Evolutionary conservation across 2,888 invertebrate genomes (phyloP), one percentile per base, ranked within the genome.

Genomic region (Elmis aenea): DNA sequence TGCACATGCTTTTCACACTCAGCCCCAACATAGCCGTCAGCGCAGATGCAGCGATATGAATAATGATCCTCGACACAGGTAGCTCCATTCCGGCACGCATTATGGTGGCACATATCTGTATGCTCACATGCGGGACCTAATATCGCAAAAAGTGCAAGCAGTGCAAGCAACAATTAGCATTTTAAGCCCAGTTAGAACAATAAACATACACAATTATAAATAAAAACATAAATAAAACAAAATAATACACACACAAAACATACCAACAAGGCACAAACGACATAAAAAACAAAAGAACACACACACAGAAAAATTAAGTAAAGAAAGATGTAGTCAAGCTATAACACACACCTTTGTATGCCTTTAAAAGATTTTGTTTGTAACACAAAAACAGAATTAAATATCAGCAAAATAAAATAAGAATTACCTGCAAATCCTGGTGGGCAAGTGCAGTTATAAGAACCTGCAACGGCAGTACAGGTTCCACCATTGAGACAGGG

Each of bases 401-500:
- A n/a, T n/a, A n/a, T n/a, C n/a, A n/a, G n/a, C n/a, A n/a, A n/a
- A n/a, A n/a, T n/a, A n/a, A n/a, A n/a, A n/a, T n/a, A n/a, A n/a
- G n/a, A n/a, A n/a, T n/a, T n/a, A 83, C 85, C 85, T 66, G 73
- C 74, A 70, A 77, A 88, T 1, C 82, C 83, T 2, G 79, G 72
- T 10, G 75, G 72, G 61, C 87, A 87, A 29, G 76, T 70, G 66
- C 87, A 87, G 64, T 83, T 79, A 66, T 79, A 77, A 45, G 73
- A 69, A 64, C 71, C 73, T 13, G 33, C 23, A 45, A 71, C 67
- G 38, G 73, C 71, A 26, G 61, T 55, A 67, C 88, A 89, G n/a
- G 76, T 74, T 37, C 80, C 89, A 0, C 85, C 85, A 66, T 88
- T 83, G 45, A 73, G 72, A 58, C 90, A 90, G 23, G 81, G 85